Percentiles rank a stretch among this genome's conserved stretches.
phyloP scores from a whole-genome alignment of 2,888 invertebrate genomes.

The Frankliniella intonsa region DNA sequence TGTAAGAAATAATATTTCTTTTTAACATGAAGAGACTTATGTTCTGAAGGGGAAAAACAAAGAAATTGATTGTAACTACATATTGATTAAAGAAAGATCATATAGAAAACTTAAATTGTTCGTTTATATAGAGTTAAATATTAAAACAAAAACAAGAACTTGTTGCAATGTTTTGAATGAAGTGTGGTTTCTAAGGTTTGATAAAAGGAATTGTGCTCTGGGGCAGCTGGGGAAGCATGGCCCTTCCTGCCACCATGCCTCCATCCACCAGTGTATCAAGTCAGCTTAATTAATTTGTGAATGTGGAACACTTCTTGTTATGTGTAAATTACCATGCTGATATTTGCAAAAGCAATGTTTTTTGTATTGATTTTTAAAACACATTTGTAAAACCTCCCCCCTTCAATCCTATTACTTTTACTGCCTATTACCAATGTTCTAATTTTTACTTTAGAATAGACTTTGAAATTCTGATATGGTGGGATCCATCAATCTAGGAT shows the following conservation, averaged over 20 bases:
- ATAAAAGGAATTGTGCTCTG: not conserved
- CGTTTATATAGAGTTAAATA: constrained; percentile 18
- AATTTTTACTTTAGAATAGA: constrained; percentile 31
- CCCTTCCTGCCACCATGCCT: constrained; percentile 6
- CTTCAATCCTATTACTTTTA: constrained; percentile 25
- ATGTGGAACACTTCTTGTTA: constrained; percentile 20
- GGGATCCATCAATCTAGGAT: constrained; percentile 31
- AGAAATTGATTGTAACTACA: constrained; percentile 13
- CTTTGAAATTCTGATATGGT: constrained; percentile 31
- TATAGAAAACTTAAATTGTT: constrained; percentile 21
- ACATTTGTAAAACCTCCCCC: constrained; percentile 31
- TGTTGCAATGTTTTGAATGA: constrained; percentile 21
- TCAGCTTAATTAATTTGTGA: constrained; percentile 13
- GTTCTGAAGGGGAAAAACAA: constrained; percentile 1
- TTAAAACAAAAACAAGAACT: not conserved
- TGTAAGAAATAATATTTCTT: constrained; percentile 25
- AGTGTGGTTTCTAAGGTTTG: constrained; percentile 14
- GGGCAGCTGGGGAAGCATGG: constrained; percentile 10
- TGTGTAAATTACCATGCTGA: constrained; percentile 19
- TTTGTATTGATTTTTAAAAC: constrained; percentile 33
- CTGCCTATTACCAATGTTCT: constrained; percentile 25
- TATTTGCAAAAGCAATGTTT: constrained; percentile 14
- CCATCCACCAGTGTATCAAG: constrained; percentile 5
- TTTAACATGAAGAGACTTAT: constrained; percentile 27
- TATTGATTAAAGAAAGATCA: constrained; percentile 23